These are phyloP conservation scores for Colaptes auratus DNA, from an alignment of 2,113 vertebrate species.

Conservation along the genomic window DNA sequence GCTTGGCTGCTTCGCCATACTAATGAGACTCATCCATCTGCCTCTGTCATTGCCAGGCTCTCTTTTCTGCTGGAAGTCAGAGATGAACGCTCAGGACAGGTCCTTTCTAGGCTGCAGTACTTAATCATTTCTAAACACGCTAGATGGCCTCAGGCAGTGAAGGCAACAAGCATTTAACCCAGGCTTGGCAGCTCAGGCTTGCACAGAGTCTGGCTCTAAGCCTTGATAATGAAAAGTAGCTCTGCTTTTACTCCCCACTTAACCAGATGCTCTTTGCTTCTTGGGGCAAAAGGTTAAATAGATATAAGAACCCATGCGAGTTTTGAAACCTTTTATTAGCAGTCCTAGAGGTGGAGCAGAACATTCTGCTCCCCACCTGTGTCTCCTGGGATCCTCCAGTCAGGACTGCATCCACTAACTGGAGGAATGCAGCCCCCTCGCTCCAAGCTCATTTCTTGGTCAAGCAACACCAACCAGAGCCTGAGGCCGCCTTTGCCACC, in stretches of 20 bases:
- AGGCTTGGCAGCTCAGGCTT: constrained; percentile 83
- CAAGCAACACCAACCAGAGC: constrained; percentile 48
- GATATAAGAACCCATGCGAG: constrained; percentile 83
- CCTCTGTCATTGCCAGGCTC: constrained; percentile 87
- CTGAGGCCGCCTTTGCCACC: constrained; percentile 24
- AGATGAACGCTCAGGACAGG: constrained; percentile 91
- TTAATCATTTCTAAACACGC: constrained; percentile 90
- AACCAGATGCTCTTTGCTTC: constrained; percentile 87
- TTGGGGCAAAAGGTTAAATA: constrained; percentile 86
- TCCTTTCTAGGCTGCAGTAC: constrained; percentile 89
- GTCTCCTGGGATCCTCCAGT: constrained; percentile 69
- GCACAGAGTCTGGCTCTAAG: constrained; percentile 78
- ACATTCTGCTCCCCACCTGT: constrained; percentile 58
- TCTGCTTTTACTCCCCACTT: constrained; percentile 83
- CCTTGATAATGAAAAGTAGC: constrained; percentile 87
- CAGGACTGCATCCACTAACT: constrained; percentile 65
- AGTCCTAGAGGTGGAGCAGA: constrained; percentile 70
- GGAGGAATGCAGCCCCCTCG: constrained; percentile 59
- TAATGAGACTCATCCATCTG: constrained; percentile 92
- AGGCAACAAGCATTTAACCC: constrained; percentile 90
- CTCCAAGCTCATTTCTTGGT: constrained; percentile 55
- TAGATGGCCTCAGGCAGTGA: constrained; percentile 89
- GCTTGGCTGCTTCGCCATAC: constrained; percentile 85
- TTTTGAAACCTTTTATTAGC: constrained; percentile 83
- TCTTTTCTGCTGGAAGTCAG: constrained; percentile 89